Percentiles rank a stretch among this genome's conserved stretches.
phyloP scores from a whole-genome alignment of 2,797 vertebrate genomes.

The Eutrigla gurnardus region DNA sequence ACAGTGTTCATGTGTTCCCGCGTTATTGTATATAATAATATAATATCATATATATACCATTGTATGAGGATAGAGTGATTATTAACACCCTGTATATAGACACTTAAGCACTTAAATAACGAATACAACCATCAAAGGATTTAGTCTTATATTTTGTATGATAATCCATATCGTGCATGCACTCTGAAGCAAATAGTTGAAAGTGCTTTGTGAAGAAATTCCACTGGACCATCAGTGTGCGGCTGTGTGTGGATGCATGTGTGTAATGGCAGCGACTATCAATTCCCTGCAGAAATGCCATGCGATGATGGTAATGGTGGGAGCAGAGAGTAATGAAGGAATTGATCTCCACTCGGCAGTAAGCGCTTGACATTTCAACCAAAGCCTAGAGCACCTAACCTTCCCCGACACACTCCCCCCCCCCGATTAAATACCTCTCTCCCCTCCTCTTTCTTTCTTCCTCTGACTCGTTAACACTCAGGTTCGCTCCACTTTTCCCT shows the following conservation, averaged over 20 bases:
- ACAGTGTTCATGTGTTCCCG: too few species aligned
- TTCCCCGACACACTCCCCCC: not conserved
- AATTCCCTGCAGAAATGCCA: slow-evolving; percentile 75
- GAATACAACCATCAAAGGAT: not conserved
- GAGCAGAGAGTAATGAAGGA: slow-evolving; percentile 94
- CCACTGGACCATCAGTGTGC: not conserved
- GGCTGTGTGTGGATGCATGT: slow-evolving; percentile 21
- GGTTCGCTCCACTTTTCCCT: slow-evolving; percentile 42
- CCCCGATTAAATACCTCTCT: slow-evolving; percentile 40
- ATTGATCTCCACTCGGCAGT: slow-evolving; percentile 96
- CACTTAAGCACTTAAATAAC: too few species aligned
- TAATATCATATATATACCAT: not conserved
- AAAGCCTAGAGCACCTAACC: slow-evolving; percentile 90
- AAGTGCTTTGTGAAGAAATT: slow-evolving; percentile 16
- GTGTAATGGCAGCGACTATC: slow-evolving; percentile 72
- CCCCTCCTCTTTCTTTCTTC: slow-evolving; percentile 39
- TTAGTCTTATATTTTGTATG: not conserved
- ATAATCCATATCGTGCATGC: not conserved
- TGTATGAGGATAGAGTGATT: not conserved
- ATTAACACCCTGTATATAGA: not conserved
- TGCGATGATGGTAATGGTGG: slow-evolving; percentile 92
- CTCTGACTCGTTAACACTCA: slow-evolving; percentile 49
- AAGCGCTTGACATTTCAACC: slow-evolving; percentile 94
- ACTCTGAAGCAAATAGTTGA: too few species aligned
- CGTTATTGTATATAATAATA: too few species aligned